These are phyloP conservation scores for Ischnura elegans DNA, from an alignment of 2,888 invertebrate species.

Conservation along the genomic window DNA sequence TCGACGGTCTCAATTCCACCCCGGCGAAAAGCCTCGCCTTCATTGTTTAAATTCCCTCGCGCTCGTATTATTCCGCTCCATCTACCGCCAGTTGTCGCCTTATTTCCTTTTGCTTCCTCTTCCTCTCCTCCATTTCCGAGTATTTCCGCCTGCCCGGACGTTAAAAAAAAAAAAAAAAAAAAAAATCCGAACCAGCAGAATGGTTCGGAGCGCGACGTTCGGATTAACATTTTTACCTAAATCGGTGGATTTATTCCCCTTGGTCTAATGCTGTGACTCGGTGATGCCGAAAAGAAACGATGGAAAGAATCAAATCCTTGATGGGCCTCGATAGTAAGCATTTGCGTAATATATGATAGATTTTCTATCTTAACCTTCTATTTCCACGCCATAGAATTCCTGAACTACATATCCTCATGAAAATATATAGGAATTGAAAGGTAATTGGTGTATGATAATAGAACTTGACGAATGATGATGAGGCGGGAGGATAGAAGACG, in stretches of 20 bases:
- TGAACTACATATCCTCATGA: too few relatives aligned
- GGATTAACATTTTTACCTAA: background rate
- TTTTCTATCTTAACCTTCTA: too few relatives aligned
- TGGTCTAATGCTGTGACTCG: background rate
- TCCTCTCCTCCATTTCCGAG: background rate
- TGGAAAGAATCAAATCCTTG: too few relatives aligned
- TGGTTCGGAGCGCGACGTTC: background rate
- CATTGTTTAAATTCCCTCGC: slow-evolving; percentile 8
- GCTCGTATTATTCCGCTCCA: slow-evolving; percentile 1
- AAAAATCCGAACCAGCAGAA: background rate
- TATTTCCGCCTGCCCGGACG: background rate
- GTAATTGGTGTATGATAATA: too few relatives aligned
- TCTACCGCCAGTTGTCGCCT: background rate
- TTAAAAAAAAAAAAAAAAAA: background rate
- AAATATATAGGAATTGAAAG: too few relatives aligned
- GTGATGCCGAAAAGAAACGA: too few relatives aligned
- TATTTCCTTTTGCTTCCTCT: background rate
- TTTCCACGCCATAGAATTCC: too few relatives aligned
- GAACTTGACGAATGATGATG: too few relatives aligned
- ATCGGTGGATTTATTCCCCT: background rate
- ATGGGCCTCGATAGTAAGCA: too few relatives aligned
- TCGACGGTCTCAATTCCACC: slow-evolving; percentile 11
- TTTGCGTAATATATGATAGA: too few relatives aligned
- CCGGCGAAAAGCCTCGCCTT: background rate
- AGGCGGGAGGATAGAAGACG: too few relatives aligned